Conservation (phyloP, 2,888 invertebrate species). For the Unio pictorum region DNA sequence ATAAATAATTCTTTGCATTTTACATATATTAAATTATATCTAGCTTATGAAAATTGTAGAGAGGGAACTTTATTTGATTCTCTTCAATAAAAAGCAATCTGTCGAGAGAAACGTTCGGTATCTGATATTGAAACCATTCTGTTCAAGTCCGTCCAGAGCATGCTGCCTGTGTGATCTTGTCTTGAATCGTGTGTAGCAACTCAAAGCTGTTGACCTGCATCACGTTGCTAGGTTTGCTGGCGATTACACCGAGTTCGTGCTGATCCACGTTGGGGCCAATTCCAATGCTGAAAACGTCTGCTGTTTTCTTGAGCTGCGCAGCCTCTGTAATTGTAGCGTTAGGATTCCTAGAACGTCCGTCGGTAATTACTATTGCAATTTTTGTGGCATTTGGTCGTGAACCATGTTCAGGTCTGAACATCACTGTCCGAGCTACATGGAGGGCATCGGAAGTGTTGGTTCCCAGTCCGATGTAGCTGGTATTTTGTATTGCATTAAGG, state of each 20-base stretch:
- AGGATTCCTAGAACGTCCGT: constrained; percentile 37
- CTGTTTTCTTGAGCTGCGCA: constrained; percentile 15
- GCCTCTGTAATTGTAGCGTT: constrained; percentile 29
- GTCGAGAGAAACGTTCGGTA: too few species aligned
- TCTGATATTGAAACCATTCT: too few species aligned
- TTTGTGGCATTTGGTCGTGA: constrained; percentile 28
- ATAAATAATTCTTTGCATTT: too few species aligned
- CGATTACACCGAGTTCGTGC: constrained; percentile 28
- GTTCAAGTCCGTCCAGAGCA: constrained; percentile 7
- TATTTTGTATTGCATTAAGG: constrained; percentile 35
- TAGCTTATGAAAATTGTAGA: too few species aligned
- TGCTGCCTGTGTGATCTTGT: constrained; percentile 31
- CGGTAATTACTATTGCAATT: constrained; percentile 52
- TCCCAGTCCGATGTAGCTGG: constrained; percentile 34
- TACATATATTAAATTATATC: too few species aligned
- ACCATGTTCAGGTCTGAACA: constrained; percentile 25
- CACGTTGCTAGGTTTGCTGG: constrained; percentile 15
- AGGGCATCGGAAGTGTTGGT: constrained; percentile 45
- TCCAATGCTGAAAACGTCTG: constrained; percentile 36
- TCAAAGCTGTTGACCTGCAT: constrained; percentile 35
- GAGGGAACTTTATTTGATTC: too few species aligned
- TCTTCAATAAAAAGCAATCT: too few species aligned
- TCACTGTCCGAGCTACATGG: constrained; percentile 26
- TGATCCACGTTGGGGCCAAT: constrained; percentile 34
- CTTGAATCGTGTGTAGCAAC: constrained; percentile 26